These are phyloP conservation scores for Cryptoleucopteryx plumbea DNA, from an alignment of 2,113 vertebrate species.

Conservation along the genomic window DNA sequence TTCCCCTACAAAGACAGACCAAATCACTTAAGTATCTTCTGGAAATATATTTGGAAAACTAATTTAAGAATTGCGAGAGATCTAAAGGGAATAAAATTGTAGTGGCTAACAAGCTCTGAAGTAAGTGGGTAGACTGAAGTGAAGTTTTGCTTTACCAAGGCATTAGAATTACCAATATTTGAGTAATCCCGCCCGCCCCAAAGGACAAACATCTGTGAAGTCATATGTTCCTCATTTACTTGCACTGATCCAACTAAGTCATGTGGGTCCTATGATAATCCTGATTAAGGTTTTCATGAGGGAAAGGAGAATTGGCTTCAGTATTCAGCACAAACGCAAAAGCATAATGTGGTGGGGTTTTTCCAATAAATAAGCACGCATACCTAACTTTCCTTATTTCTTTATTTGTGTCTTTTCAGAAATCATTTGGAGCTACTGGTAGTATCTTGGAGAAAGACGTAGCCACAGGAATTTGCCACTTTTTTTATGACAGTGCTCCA, in stretches of 20 bases:
- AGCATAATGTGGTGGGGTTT: background rate
- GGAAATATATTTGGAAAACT: background rate
- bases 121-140: background rate
- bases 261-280: background rate
- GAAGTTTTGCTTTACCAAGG: background rate
- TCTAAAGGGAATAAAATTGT: background rate
- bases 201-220: background rate
- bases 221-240: background rate
- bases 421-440: slow-evolving; percentile 81
- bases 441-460: slow-evolving; percentile 87
- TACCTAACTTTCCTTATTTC: background rate
- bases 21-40: background rate
- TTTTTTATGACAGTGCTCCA: slow-evolving; percentile 96
- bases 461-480: slow-evolving; percentile 91
- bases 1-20: background rate
- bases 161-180: background rate
- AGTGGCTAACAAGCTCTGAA: background rate
- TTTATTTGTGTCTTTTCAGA: slow-evolving; percentile 71
- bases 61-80: background rate
- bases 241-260: background rate
- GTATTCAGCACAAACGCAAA: background rate
- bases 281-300: background rate
- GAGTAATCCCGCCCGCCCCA: background rate
- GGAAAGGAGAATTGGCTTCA: background rate
- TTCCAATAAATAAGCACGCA: background rate